phyloP scores from a whole-genome alignment of 2,888 invertebrate species.

The Oxyscelio sp. region DNA sequence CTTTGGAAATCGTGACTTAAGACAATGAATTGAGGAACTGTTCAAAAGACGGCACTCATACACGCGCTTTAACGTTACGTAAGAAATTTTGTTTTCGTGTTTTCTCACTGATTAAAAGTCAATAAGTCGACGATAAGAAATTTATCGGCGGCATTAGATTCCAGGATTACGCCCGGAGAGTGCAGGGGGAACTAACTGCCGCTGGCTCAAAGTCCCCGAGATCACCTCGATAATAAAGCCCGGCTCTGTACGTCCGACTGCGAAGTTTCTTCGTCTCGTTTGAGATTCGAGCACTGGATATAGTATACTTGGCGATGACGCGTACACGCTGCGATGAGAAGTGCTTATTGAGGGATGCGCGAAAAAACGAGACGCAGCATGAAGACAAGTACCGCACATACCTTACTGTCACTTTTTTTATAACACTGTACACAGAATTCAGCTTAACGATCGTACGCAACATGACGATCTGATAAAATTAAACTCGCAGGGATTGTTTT shows the following conservation, averaged over 20 bases:
- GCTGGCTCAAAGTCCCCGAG: constrained; percentile 61
- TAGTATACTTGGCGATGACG: constrained; percentile 88
- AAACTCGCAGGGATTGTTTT: too few species aligned
- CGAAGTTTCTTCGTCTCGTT: constrained; percentile 68
- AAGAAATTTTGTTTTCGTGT: constrained; percentile 32
- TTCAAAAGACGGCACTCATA: too few species aligned
- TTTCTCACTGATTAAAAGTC: constrained; percentile 15
- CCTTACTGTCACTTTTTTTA: constrained; percentile 74
- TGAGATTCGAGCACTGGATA: constrained; percentile 82
- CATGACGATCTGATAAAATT: constrained; percentile 54
- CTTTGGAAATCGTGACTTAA: neutral
- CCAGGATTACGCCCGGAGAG: constrained; percentile 46
- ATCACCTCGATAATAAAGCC: constrained; percentile 73
- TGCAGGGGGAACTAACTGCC: constrained; percentile 21
- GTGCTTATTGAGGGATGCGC: constrained; percentile 78
- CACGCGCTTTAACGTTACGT: constrained; percentile 17
- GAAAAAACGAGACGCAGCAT: constrained; percentile 69
- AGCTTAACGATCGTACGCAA: constrained; percentile 40
- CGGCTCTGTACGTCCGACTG: constrained; percentile 64
- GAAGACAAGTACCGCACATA: constrained; percentile 71
- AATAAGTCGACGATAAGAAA: constrained; percentile 52
- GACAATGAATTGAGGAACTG: neutral
- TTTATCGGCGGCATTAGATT: constrained; percentile 63
- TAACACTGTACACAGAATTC: constrained; percentile 35
- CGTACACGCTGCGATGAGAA: constrained; percentile 82